Evolutionary conservation across 2,797 vertebrate species (phyloP), one percentile per base, ranked within the genome.

Genomic region (Prunella strophiata): DNA sequence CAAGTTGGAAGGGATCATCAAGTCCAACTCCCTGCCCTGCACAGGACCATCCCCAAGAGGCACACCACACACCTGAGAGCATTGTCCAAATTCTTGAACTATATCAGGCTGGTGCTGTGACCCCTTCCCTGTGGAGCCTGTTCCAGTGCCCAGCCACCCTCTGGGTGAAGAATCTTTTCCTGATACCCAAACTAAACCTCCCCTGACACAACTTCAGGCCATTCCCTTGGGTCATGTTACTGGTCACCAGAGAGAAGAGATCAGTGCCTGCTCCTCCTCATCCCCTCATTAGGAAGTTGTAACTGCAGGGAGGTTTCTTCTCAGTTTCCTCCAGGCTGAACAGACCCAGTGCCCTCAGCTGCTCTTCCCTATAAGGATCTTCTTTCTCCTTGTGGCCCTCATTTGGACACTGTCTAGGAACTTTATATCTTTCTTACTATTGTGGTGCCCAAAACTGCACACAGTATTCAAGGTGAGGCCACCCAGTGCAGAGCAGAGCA

Each of bases 211-310:
- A 0, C 11, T 68, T 40, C 47, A 47, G 40, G 19, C 16, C 30
- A 19, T 62, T 34, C 12, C 17, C 18, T 13, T 0, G 0, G 5
- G 3, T 42, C 2, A 9, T 48, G 11, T 55, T 42, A 8, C 9
- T 61, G 17, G 21, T 25, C 20, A 34, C 25, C 73, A 7, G 0
- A 54, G 3, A 30, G 48, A 7, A n/a, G 25, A 42, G 34, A 48
- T 55, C 48, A 48, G 21, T 42, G 50, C 5, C 42, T 63, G 50
- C 7, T 26, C 25, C 7, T 34, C 4, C 25, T 26, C 21, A 17
- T 62, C 14, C 30, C 9, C 17, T 18, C 30, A 10, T 0, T 0
- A 26, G 48, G 34, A 78, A 71, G 21, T 3, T 63, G 21, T 42
- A 27, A 3, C 65, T 42, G 17, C 65, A 16, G 0, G 30, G 57